Conservation (phyloP, 2,113 vertebrate species). For the Aphyosemion australe region DNA sequence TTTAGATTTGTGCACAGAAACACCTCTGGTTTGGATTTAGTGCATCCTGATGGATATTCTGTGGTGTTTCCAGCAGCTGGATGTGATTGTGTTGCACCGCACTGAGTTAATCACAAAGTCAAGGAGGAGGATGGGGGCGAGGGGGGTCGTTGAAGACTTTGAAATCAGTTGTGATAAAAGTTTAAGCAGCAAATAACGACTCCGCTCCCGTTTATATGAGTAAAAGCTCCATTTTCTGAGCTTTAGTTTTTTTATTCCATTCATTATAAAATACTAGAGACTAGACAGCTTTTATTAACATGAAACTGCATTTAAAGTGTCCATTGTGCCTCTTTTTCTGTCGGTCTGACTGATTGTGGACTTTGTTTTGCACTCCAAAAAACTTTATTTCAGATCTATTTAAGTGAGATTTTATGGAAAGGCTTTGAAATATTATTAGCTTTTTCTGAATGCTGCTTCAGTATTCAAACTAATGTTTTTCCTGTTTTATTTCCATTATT, state of each 20-base stretch:
- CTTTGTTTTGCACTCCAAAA: no score
- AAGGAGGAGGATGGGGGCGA: slow-evolving; percentile 48
- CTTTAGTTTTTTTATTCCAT: not conserved
- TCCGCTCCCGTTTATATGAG: slow-evolving; percentile 12
- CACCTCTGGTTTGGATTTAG: not conserved
- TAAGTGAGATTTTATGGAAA: no score
- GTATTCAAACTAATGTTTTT: no score
- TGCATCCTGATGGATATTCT: slow-evolving; percentile 17
- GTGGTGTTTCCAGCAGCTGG: slow-evolving; percentile 69
- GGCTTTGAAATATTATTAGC: no score
- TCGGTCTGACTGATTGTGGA: no score
- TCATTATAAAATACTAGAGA: not conserved
- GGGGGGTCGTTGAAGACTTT: slow-evolving; percentile 55
- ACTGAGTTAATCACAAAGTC: slow-evolving; percentile 69
- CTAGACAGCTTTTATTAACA: no score
- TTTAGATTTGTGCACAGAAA: slow-evolving; percentile 4
- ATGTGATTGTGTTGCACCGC: slow-evolving; percentile 71
- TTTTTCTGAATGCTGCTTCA: no score
- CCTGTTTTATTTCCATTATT: no score
- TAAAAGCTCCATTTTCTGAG: slow-evolving; percentile 10
- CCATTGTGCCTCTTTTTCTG: no score
- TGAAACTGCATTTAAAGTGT: no score
- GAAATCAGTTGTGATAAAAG: slow-evolving; percentile 54
- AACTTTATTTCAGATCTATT: no score
- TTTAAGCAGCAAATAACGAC: slow-evolving; percentile 35